Evolutionary conservation across 1,140 invertebrate species (phyloP).

Genomic region (Pollicipes pollicipes): DNA sequence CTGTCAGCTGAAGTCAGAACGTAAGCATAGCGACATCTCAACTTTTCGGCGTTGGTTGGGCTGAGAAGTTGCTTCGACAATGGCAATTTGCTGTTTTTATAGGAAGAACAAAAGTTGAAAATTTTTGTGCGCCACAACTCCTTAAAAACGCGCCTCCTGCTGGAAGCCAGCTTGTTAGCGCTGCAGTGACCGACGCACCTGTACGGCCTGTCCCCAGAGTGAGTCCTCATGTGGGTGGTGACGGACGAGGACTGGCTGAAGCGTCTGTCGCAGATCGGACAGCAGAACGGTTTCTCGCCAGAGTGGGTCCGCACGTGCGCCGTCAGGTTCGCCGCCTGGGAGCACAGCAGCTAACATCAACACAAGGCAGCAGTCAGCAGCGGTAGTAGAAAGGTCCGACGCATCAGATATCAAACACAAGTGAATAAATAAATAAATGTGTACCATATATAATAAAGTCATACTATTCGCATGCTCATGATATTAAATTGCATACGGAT

Average conservation of each 20-base stretch:
- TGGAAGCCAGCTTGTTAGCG: too few species aligned
- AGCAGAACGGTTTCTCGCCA: slow-evolving; percentile 63
- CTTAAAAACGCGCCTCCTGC: too few species aligned
- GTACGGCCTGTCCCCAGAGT: slow-evolving; percentile 42
- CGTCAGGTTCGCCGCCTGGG: slow-evolving; percentile 45
- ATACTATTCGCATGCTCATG: background rate
- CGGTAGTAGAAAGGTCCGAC: background rate
- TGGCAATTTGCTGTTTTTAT: too few species aligned
- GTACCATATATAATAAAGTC: slow-evolving; percentile 8
- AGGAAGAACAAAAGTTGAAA: too few species aligned
- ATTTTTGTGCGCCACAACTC: too few species aligned
- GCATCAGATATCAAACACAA: background rate
- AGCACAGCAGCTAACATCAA: too few species aligned
- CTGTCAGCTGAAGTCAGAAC: too few species aligned
- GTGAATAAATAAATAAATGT: background rate
- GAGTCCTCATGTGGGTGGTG: slow-evolving; percentile 51
- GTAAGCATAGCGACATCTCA: too few species aligned
- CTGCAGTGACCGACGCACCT: too few species aligned
- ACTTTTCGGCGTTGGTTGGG: too few species aligned
- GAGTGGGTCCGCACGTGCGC: slow-evolving; percentile 43
- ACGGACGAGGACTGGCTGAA: slow-evolving; percentile 49
- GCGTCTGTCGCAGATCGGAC: slow-evolving; percentile 83
- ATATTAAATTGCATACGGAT: background rate
- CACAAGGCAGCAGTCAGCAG: too few species aligned
- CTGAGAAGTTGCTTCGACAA: too few species aligned